Percentiles rank a stretch among this genome's conserved stretches.
phyloP scores from a whole-genome alignment of 2,888 invertebrate species.

The Agrotis ipsilon region DNA sequence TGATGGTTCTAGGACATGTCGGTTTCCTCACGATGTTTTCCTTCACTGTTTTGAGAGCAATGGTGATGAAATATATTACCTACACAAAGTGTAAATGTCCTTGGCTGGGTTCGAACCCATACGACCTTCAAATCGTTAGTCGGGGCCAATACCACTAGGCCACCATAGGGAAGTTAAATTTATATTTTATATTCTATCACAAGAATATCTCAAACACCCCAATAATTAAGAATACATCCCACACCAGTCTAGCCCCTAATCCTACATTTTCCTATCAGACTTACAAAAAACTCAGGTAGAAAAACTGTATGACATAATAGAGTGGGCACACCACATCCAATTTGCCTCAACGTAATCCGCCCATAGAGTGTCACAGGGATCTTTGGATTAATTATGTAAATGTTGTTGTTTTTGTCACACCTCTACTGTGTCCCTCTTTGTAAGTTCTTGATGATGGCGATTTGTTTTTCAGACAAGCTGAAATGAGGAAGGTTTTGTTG shows the following conservation, averaged over 20 bases:
- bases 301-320: slow-evolving; percentile 50
- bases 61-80: too few relatives aligned
- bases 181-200: neutral
- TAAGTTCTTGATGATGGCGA: slow-evolving; percentile 51
- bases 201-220: neutral
- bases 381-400: slow-evolving; percentile 84
- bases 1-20: too few relatives aligned
- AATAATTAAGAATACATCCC: slow-evolving; percentile 3
- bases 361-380: slow-evolving; percentile 72
- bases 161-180: too few relatives aligned
- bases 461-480: slow-evolving; percentile 52
- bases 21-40: too few relatives aligned
- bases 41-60: too few relatives aligned
- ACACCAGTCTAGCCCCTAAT: neutral
- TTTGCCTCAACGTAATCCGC: slow-evolving; percentile 81
- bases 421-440: slow-evolving; percentile 46
- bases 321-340: slow-evolving; percentile 79
- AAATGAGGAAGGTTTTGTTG: slow-evolving; percentile 26
- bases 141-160: too few relatives aligned
- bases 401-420: slow-evolving; percentile 77
- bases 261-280: neutral
- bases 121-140: too few relatives aligned
- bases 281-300: slow-evolving; percentile 35
- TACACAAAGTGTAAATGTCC: too few relatives aligned
- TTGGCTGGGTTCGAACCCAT: too few relatives aligned